phyloP scores from a whole-genome alignment of 2,888 invertebrate genomes.

The Ametastegia equiseti region DNA sequence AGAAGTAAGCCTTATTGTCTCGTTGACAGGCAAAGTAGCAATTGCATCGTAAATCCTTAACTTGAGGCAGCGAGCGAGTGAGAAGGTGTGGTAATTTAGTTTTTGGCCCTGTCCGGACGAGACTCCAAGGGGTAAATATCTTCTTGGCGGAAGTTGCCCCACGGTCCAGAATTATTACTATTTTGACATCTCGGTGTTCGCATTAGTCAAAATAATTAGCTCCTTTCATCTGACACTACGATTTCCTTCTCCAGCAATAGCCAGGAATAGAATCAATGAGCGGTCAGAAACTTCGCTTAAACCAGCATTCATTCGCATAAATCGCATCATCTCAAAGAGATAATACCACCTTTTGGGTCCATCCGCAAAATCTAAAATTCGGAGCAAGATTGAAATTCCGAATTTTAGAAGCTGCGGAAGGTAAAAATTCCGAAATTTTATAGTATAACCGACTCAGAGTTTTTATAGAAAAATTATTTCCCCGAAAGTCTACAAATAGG shows the following conservation, averaged over 20 bases:
- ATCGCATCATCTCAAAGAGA: slow-evolving; percentile 20
- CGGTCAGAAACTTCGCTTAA: neutral
- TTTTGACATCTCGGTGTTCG: slow-evolving; percentile 8
- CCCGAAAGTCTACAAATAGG: no score
- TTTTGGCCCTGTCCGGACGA: neutral
- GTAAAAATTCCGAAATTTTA: no score
- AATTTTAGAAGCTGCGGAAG: no score
- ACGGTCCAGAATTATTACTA: slow-evolving; percentile 17
- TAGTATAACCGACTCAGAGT: no score
- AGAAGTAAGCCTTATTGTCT: slow-evolving; percentile 27
- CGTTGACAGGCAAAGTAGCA: slow-evolving; percentile 39
- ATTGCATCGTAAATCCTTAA: slow-evolving; percentile 27
- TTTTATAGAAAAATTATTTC: no score
- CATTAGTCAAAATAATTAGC: slow-evolving; percentile 31
- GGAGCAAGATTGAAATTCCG: no score
- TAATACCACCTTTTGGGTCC: neutral
- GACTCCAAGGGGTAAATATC: neutral
- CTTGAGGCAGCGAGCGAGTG: neutral
- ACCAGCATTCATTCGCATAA: neutral
- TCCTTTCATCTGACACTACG: slow-evolving; percentile 43
- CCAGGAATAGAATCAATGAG: slow-evolving; percentile 26
- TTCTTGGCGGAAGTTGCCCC: slow-evolving; percentile 2
- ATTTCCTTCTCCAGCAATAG: neutral
- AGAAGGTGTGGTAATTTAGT: slow-evolving; percentile 23
- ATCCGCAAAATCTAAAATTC: neutral